These are phyloP conservation scores for Napeogenes sylphis DNA, from an alignment of 2,888 invertebrate genomes.

Conservation along the genomic window DNA sequence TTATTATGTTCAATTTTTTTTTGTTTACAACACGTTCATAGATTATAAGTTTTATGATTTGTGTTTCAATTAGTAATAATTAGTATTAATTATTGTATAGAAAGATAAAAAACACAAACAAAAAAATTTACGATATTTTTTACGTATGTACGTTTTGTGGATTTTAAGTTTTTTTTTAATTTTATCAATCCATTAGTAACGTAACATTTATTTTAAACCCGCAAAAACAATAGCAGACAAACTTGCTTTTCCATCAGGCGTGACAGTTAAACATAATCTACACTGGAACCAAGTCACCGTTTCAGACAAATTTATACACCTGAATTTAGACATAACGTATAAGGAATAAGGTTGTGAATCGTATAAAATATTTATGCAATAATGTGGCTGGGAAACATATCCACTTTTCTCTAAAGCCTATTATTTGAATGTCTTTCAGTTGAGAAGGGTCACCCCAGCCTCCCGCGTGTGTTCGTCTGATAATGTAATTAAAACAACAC, in stretches of 20 bases:
- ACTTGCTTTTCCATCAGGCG: constrained; percentile 50
- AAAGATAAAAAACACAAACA: too few species aligned
- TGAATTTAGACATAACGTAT: constrained; percentile 11
- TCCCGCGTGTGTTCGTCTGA: constrained; percentile 68
- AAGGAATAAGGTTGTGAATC: constrained; percentile 37
- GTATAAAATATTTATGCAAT: constrained; percentile 28
- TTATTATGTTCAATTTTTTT: too few species aligned
- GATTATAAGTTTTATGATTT: too few species aligned
- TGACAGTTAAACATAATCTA: constrained; percentile 70
- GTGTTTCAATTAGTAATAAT: too few species aligned
- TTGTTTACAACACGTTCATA: too few species aligned
- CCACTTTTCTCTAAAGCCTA: constrained; percentile 70
- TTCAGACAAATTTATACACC: constrained; percentile 10
- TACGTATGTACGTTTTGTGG: too few species aligned
- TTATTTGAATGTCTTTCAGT: constrained; percentile 76
- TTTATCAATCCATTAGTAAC: constrained; percentile 14
- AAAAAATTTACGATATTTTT: too few species aligned
- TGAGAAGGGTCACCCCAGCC: constrained; percentile 69
- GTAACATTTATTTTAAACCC: constrained; percentile 17
- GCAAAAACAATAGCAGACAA: constrained; percentile 28
- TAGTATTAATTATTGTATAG: too few species aligned
- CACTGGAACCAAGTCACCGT: constrained; percentile 46
- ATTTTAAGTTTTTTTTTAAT: not conserved
- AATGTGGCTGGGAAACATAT: constrained; percentile 34
- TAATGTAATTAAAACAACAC: constrained; percentile 79